These are phyloP conservation scores for Uropsilus gracilis DNA, from an alignment of 2,113 vertebrate genomes.

Conservation along the genomic window DNA sequence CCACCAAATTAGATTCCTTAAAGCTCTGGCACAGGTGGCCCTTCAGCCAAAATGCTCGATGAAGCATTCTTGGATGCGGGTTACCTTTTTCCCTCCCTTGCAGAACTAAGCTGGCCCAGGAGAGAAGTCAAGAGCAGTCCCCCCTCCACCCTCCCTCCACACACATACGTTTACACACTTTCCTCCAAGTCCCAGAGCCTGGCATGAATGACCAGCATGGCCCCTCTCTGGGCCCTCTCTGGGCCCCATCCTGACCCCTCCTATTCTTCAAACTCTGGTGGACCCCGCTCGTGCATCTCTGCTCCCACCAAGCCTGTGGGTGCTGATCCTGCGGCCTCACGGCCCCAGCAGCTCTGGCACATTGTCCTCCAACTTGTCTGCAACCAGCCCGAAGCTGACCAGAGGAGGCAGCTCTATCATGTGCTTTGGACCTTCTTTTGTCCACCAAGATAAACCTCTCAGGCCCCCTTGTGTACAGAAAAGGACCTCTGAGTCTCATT, in stretches of 20 bases:
- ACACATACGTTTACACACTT: too few relatives aligned
- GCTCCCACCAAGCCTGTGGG: not conserved
- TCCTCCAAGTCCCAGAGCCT: not conserved
- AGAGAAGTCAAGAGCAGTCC: rapidly evolving
- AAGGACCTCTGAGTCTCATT: too few relatives aligned
- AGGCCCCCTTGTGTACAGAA: too few relatives aligned
- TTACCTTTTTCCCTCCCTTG: not conserved
- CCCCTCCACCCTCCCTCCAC: not conserved
- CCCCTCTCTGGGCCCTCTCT: not conserved
- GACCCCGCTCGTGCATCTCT: not conserved
- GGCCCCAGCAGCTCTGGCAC: not conserved
- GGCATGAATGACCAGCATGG: not conserved
- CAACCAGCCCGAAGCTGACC: not conserved
- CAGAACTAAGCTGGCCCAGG: not conserved
- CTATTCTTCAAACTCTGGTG: not conserved
- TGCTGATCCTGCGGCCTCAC: too few relatives aligned
- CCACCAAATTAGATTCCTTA: not conserved
- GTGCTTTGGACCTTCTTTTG: not conserved
- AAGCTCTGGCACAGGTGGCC: not conserved
- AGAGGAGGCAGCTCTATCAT: not conserved
- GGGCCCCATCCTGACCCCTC: not conserved
- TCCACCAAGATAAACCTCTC: not conserved
- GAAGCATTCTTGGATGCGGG: not conserved
- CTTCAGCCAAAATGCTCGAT: not conserved
- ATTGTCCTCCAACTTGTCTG: not conserved